phyloP scores from a whole-genome alignment of 2,113 vertebrate genomes.

The Prunella himalayana region DNA sequence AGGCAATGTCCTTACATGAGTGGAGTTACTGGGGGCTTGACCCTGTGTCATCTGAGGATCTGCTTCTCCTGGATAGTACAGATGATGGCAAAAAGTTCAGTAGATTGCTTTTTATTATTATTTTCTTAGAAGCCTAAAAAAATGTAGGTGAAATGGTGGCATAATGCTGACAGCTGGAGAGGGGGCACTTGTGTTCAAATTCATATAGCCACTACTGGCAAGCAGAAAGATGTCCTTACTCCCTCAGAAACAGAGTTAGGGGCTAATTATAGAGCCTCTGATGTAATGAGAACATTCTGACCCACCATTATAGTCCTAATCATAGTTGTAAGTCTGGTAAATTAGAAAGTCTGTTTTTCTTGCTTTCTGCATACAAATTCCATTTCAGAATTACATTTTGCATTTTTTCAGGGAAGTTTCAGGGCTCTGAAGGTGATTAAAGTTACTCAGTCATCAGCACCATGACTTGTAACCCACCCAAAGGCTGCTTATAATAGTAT shows the following conservation, averaged over 20 bases:
- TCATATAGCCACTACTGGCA: background rate
- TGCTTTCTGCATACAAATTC: background rate
- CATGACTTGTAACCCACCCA: background rate
- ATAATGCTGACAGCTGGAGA: background rate
- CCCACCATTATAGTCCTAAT: slow-evolving; percentile 2
- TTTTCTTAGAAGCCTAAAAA: background rate
- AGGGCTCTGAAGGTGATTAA: slow-evolving; percentile 3
- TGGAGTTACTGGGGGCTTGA: background rate
- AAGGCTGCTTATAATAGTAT: background rate
- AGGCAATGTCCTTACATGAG: background rate
- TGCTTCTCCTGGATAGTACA: background rate
- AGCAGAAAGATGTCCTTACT: background rate
- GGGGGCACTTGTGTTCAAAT: background rate
- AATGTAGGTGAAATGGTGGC: background rate
- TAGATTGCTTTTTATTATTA: background rate
- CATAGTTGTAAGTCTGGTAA: background rate
- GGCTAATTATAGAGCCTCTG: background rate
- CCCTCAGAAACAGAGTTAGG: background rate
- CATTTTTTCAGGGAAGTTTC: background rate
- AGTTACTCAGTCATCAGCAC: background rate
- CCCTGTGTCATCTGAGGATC: background rate
- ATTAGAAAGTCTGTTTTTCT: slow-evolving; percentile 17
- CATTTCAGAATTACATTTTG: background rate
- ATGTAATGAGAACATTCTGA: slow-evolving; percentile 32
- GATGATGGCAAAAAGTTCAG: background rate